phyloP scores from a whole-genome alignment of 2,113 vertebrate genomes.

The Erpornis zantholeuca region DNA sequence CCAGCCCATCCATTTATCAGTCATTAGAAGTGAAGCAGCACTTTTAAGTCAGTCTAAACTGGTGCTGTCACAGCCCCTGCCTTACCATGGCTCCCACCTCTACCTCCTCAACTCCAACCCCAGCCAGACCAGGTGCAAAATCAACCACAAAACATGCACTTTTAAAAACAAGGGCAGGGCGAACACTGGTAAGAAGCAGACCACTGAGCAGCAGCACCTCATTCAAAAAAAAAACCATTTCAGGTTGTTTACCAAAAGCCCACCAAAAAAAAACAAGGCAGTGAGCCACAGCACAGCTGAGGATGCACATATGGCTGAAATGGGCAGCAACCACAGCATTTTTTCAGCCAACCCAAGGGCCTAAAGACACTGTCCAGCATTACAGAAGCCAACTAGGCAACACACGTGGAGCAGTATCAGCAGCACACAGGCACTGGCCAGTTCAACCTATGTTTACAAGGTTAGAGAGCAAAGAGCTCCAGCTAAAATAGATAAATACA shows the following conservation, averaged over 20 bases:
- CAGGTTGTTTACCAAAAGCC: background rate
- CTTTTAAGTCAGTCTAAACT: background rate
- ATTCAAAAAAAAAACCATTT: background rate
- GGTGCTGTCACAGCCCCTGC: background rate
- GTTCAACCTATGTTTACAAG: background rate
- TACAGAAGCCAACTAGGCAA: background rate
- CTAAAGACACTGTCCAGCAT: background rate
- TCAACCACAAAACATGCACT: background rate
- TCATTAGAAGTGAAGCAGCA: background rate
- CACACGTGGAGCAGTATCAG: accelerated
- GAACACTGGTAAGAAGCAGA: background rate
- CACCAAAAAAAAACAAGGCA: background rate
- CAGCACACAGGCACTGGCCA: background rate
- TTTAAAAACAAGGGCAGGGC: background rate
- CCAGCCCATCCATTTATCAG: background rate
- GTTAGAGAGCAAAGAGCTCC: background rate
- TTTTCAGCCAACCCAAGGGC: background rate
- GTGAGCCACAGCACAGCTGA: background rate
- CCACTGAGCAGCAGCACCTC: background rate
- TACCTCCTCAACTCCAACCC: background rate
- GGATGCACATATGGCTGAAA: accelerated
- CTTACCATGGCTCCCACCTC: accelerated
- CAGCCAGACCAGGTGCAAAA: background rate
- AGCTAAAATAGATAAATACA: background rate
- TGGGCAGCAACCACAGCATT: accelerated